Conservation (phyloP, 2,113 vertebrate genomes). For the Petroica traversi region DNA sequence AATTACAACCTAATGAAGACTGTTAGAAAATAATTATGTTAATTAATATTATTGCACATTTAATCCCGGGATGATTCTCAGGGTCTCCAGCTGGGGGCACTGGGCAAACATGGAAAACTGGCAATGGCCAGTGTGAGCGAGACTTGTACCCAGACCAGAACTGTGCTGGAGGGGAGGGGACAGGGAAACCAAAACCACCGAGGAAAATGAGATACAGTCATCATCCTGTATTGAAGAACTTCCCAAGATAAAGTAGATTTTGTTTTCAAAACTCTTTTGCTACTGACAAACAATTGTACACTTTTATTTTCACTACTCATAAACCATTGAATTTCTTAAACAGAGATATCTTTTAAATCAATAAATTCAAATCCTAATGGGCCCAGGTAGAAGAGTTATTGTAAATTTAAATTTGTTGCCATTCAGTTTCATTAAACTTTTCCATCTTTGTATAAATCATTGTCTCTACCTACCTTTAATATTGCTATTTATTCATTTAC, state of each 20-base stretch:
- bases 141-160: fast-evolving
- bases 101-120: background rate
- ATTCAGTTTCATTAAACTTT: background rate
- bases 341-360: background rate
- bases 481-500: background rate
- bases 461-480: background rate
- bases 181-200: background rate
- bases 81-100: constrained; percentile 43
- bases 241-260: background rate
- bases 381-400: background rate
- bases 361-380: background rate
- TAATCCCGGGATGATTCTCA: background rate
- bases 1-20: background rate
- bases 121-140: fast-evolving
- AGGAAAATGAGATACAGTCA: background rate
- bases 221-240: background rate
- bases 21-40: background rate
- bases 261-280: background rate
- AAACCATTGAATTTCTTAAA: background rate
- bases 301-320: background rate
- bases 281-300: fast-evolving
- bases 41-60: background rate
- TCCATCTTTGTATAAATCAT: background rate
- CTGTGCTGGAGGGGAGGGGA: too few relatives aligned
- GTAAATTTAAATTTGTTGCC: background rate